Base-by-base conservation (phyloP, 2,113 vertebrate species). In the Mesitornis unicolor region DNA sequence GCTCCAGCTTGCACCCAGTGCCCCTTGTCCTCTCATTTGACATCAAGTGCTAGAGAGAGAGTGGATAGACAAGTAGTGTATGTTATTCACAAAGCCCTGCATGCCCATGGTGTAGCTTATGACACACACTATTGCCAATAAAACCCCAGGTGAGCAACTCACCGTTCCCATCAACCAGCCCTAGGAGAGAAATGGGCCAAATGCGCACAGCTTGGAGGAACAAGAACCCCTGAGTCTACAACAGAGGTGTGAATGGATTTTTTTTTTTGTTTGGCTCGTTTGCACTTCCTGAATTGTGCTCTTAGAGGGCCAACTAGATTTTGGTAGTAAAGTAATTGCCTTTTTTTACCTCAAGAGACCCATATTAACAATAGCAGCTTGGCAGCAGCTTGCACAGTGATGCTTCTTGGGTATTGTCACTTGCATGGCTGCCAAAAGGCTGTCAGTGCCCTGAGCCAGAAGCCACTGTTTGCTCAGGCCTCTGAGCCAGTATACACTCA, bases 121-220 rank as follows among this genome's bases (percentile, higher is more conserved):
- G 76, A 43, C 0, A 1, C 3, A 1, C 6, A 5, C 6, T 45
- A 17, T 19, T 59, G 53, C 50, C 40, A 75, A 3, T 73, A 70
- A 79, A 89, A 60, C 35, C 18, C 10, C 13, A 64, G 24, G 45
- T 36, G 29, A 82, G 50, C 25, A 60, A 35, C 11, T 76, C 19
- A 24, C 25, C 33, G 25, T 57, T 64, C 31, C 59, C 33, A 26
- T 60, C 74, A 79, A 17, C 10, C 8, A n/a, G 10, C 16, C 56
- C n/a, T 10, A 5, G 25, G 33, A 89, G 50, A 70, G 43, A 54
- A 87, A 79, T 0, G 1, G 31, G 29, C 14, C 2, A 2, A 29
- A 4, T 25, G 31, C 20, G 13, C 0, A 1, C 31, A 20, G 26
- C 40, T n/a, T 40, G 59, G 22, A 42, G 67, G 43, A 48, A 68